Percentiles rank a stretch among this genome's conserved stretches.
These are phyloP conservation scores for Phacellophora camtschatica DNA, from an alignment of 30 jellyfish, hydroid and myxozoan genomes.

Conservation along the genomic window DNA sequence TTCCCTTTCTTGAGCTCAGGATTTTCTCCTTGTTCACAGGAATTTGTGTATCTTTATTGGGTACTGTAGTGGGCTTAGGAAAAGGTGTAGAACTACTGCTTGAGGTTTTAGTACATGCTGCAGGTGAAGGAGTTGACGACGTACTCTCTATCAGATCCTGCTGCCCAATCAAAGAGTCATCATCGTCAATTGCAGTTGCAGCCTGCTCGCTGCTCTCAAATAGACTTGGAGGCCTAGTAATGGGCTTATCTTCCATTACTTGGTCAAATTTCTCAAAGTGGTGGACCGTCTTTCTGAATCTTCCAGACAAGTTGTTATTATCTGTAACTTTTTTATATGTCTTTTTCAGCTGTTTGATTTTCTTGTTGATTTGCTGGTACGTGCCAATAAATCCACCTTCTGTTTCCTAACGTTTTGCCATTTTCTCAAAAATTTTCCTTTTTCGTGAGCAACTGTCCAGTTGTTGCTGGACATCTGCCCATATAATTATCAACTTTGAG, in stretches of 20 bases:
- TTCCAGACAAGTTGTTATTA: slow-evolving; percentile 22
- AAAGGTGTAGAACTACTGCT: background rate
- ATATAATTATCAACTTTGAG: background rate
- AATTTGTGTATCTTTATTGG: background rate
- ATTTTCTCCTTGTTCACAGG: background rate
- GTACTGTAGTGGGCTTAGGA: background rate
- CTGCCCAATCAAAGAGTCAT: background rate
- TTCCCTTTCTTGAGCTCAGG: background rate
- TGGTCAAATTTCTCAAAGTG: slow-evolving; percentile 15
- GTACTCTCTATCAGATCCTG: background rate
- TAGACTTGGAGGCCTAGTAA: slow-evolving; percentile 19
- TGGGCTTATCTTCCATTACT: slow-evolving; percentile 32
- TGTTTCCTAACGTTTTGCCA: slow-evolving; percentile 6
- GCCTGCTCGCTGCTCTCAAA: slow-evolving; percentile 2
- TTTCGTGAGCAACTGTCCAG: slow-evolving; percentile 3
- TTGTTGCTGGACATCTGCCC: background rate
- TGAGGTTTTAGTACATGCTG: background rate
- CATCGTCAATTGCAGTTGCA: background rate
- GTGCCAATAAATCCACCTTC: slow-evolving; percentile 12
- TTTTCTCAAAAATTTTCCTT: background rate
- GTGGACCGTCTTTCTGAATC: slow-evolving; percentile 10
- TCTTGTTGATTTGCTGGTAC: background rate
- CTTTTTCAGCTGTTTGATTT: slow-evolving; percentile 20
- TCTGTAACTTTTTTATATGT: slow-evolving; percentile 10
- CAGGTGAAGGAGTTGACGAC: background rate